Evolutionary conservation across 2,888 invertebrate genomes (phyloP), one percentile per base, ranked within the genome.

Genomic region (Galerucella pusilla): DNA sequence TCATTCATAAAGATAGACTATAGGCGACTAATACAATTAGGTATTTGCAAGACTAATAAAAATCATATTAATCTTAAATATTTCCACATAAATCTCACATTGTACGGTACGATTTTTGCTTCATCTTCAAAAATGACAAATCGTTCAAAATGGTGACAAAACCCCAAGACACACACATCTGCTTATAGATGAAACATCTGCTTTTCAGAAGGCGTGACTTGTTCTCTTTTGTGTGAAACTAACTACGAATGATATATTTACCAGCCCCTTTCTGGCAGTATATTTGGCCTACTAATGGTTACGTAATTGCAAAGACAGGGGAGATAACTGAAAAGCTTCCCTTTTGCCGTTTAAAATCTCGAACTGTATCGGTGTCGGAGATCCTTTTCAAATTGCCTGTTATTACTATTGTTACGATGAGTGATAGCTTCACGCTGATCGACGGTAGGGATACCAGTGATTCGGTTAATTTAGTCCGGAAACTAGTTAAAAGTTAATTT

Each of bases 281-380:
- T 79, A 79, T 76, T 77, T 76, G 69, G 71, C 77, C 77, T 81
- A 81, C 80, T 83, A 81, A 83, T 80, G 81, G 80, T 82, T 82
- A 76, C 80, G 77, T 83, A 83, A 83, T 83, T 82, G 80, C 75
- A 74, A 68, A 57, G 67, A 70, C 68, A 75, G 75, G 77, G 78
- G 75, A 75, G 78, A 78, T 35, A 54, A 71, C 65, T 65, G 73
- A 63, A 63, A 68, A 61, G 54, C 46, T 68, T 65, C 69, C 70
- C 71, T 67, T 64, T 46, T 71, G 57, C 46, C 28, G 74, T 71
- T 79, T 68, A 42, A 54, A 57, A 16, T 57, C 54, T 46, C 59
- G 28, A 45, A 60, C 68, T 68, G 79, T 79, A 79, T 79, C 78
- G 73, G 68, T 79, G 78, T 73, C 75, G 68, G 45, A 54, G 69